A percentile compares a stretch with the other conserved stretches of the same genome.
phyloP scores from a whole-genome alignment of 1,140 invertebrate genomes.

The Galleria mellonella region DNA sequence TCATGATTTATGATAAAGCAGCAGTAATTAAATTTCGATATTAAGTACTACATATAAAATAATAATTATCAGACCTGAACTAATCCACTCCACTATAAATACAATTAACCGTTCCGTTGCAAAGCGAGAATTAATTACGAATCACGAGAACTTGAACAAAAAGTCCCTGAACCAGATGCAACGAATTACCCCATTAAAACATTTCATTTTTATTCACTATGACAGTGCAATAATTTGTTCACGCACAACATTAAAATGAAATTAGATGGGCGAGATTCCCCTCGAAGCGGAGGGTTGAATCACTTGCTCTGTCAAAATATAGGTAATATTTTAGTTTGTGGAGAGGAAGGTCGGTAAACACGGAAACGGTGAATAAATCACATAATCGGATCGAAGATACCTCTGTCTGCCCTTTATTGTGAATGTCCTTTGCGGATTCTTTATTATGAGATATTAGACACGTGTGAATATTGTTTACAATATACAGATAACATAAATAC shows the following conservation, averaged over 20 bases:
- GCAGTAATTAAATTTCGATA: not conserved
- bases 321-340: slow-evolving; percentile 41
- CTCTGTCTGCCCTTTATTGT: slow-evolving; percentile 7
- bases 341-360: slow-evolving; percentile 26
- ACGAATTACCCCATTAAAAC: slow-evolving; percentile 49
- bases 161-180: slow-evolving; percentile 53
- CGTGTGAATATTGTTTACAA: too few relatives aligned
- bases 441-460: not conserved
- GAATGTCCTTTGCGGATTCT: slow-evolving; percentile 8
- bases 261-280: slow-evolving; percentile 46
- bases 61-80: slow-evolving; percentile 39
- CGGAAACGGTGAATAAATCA: slow-evolving; percentile 46
- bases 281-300: slow-evolving; percentile 31
- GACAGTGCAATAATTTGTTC: slow-evolving; percentile 65
- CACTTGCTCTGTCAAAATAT: slow-evolving; percentile 53
- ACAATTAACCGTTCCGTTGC: slow-evolving; percentile 34
- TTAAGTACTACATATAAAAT: slow-evolving; percentile 32
- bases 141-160: slow-evolving; percentile 41
- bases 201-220: slow-evolving; percentile 54
- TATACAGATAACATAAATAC: too few relatives aligned
- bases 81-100: slow-evolving; percentile 38
- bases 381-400: slow-evolving; percentile 44
- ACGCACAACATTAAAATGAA: slow-evolving; percentile 62
- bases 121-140: slow-evolving; percentile 53
- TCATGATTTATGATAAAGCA: too few relatives aligned